Base-by-base conservation (phyloP, 1,140 invertebrate genomes). In the Ips nitidus region DNA sequence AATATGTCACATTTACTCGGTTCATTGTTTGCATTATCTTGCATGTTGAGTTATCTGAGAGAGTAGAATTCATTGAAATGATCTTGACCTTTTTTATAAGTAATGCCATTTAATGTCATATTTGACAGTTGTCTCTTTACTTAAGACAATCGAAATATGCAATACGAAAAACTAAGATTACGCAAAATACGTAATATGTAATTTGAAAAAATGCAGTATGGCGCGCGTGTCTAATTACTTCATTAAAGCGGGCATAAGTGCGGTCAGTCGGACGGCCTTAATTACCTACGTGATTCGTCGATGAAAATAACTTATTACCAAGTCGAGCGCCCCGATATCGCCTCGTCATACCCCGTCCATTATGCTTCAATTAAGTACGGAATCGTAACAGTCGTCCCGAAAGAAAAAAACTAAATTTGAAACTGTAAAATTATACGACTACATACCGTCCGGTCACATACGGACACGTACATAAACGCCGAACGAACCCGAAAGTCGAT, bases 281-380 rank as follows among this genome's bases (percentile, higher is more conserved):
- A 73, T 73, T 73, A 73, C 68, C 61, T 73, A 73, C 71, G 71
- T 71, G 71, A 73, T 73, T 73, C 71, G 71, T 60, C 67, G 63
- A 70, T 58, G 68, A 62, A 70, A 71, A 69, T 60, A 73, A 72
- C 71, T 72, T 72, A 72, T 72, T 69, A 72, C 61, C n/a, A 37
- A 58, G 7, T 22, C 55, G 7, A 37, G n/a, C 36, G 56, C n/a
- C 52, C 50, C 61, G 69, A 69, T 72, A 72, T 72, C 66, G 71
- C 71, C 59, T 69, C 67, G 71, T 72, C 71, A 72, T 72, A 72
- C 56, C 52, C 43, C 52, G 55, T 47, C 71, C 65, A 72, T 72
- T 72, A 72, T 61, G 59, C 36, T 45, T 45, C 60, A 45, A 60
- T 41, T 60, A 56, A 7, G 53, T 50, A 8, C 45, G 7, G 6